A percentile compares a stretch with the other conserved stretches of the same genome.
Evolutionary conservation across 2,113 vertebrate genomes (phyloP).

Genomic region (Corythornis vintsioides): DNA sequence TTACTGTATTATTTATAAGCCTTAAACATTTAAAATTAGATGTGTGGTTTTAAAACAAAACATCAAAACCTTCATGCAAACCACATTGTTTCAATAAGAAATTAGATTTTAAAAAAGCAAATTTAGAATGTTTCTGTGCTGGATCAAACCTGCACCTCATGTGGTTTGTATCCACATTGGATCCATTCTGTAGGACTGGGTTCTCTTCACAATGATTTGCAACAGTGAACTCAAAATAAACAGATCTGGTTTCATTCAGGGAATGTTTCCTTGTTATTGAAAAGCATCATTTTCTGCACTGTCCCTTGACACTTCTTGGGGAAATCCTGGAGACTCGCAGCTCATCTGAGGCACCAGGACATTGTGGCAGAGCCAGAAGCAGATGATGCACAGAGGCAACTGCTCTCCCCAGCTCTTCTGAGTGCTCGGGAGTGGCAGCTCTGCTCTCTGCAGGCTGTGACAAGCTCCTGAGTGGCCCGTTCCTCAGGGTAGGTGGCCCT

Average conservation of each 20-base stretch:
- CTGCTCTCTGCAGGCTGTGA: accelerated
- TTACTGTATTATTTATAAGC: conserved; percentile 73
- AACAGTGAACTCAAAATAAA: conserved; percentile 66
- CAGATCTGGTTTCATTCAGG: conserved; percentile 67
- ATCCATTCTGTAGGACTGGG: conserved; percentile 24
- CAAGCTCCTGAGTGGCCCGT: accelerated
- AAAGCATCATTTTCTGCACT: conserved; percentile 52
- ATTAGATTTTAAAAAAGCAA: conserved; percentile 44
- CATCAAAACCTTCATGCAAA: conserved; percentile 72
- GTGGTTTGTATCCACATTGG: conserved; percentile 47
- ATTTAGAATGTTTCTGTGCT: conserved; percentile 54
- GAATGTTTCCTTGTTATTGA: conserved; percentile 66
- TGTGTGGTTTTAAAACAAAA: conserved; percentile 74
- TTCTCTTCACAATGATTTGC: conserved; percentile 55
- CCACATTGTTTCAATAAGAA: conserved; percentile 73
- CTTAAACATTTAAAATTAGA: conserved; percentile 75
- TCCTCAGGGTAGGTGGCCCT: background rate
- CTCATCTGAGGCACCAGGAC: background rate
- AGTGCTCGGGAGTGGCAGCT: background rate
- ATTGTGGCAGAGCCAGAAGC: background rate
- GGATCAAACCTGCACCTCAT: conserved; percentile 63
- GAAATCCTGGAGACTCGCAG: conserved; percentile 17
- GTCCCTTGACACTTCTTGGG: conserved; percentile 22
- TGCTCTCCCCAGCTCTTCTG: accelerated
- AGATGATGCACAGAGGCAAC: background rate